Conservation (phyloP, 2,113 vertebrate genomes). For the Cephalophus harveyi region DNA sequence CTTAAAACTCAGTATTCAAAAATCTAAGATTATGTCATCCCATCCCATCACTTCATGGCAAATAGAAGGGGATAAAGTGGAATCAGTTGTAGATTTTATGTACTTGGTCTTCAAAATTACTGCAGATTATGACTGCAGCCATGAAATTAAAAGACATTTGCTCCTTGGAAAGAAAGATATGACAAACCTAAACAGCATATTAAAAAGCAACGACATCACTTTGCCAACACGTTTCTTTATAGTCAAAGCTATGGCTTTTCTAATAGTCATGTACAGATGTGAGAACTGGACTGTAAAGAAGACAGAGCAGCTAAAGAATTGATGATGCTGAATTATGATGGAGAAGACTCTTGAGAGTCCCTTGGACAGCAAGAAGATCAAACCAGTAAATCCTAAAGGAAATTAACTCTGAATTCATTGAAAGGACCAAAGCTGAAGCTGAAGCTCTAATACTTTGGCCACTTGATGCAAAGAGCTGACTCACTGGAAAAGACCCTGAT, state of each 20-base stretch:
- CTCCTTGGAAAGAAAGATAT: background rate
- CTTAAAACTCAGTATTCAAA: background rate
- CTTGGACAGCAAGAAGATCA: background rate
- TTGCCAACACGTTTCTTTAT: background rate
- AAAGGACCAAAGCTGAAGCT: background rate
- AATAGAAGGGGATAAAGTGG: background rate
- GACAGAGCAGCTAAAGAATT: background rate
- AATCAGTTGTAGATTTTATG: background rate
- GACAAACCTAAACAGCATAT: background rate
- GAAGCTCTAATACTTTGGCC: background rate
- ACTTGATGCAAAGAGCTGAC: background rate
- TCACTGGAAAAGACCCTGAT: background rate
- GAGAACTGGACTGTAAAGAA: background rate
- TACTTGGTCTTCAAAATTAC: background rate
- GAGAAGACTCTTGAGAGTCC: background rate
- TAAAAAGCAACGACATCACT: background rate
- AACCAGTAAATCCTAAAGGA: background rate
- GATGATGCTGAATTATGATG: background rate
- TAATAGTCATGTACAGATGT: background rate
- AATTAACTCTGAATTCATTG: background rate
- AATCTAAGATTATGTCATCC: background rate
- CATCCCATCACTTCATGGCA: background rate
- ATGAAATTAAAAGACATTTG: background rate
- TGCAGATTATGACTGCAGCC: background rate
- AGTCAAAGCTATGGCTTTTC: background rate